Percentiles rank a stretch among this genome's conserved stretches.
These are phyloP conservation scores for Dermochelys coriacea DNA, from an alignment of 2,797 vertebrate species.

Conservation along the genomic window DNA sequence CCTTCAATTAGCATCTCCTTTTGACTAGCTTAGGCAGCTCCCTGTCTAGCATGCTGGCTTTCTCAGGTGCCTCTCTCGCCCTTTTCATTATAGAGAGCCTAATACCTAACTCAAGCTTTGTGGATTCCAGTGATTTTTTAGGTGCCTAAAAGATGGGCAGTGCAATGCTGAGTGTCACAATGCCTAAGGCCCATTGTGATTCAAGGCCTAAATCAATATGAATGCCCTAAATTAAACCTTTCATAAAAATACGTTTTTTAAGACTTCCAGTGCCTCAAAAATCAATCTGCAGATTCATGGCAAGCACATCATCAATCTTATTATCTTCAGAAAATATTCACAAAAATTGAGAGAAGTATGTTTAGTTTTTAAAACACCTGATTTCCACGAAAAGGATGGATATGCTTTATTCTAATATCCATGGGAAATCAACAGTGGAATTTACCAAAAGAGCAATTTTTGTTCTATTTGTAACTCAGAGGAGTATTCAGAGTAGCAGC, in stretches of 20 bases:
- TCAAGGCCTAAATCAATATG: background rate
- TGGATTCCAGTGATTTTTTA: background rate
- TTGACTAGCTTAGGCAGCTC: background rate
- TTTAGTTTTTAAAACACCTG: background rate
- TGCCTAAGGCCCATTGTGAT: background rate
- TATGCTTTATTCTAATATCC: background rate
- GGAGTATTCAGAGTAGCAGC: no score
- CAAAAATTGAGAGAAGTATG: background rate
- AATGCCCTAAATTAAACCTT: background rate
- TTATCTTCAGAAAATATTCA: background rate
- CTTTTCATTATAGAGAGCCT: background rate
- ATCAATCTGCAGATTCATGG: background rate
- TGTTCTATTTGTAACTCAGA: background rate
- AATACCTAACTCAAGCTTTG: background rate
- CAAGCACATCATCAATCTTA: background rate
- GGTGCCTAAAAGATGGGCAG: background rate
- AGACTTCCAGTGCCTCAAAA: background rate
- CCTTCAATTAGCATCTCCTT: background rate
- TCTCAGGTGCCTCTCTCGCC: background rate
- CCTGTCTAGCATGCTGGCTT: background rate
- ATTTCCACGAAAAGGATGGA: background rate
- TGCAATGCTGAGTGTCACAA: background rate
- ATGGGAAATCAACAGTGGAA: background rate
- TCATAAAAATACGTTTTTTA: background rate
- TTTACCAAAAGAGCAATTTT: background rate